phyloP scores from a whole-genome alignment of 2,888 invertebrate species.

The Trachelus troglodyta region DNA sequence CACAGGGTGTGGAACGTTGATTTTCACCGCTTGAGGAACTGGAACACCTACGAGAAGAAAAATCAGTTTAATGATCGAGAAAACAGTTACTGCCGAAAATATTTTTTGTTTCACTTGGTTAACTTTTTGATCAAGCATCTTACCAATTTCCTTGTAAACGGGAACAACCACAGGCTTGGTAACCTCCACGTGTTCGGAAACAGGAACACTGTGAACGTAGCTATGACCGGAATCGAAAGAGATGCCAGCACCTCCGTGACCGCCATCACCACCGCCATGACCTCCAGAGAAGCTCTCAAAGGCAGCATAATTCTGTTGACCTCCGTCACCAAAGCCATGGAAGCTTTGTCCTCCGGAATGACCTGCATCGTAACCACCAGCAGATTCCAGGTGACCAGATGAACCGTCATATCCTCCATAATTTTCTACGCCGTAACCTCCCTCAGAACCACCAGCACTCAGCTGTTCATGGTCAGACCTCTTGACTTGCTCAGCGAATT shows the following conservation, averaged over 20 bases:
- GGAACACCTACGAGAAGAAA: conserved; percentile 65
- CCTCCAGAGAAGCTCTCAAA: conserved; percentile 39
- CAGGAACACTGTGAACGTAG: conserved; percentile 69
- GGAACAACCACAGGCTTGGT: conserved; percentile 77
- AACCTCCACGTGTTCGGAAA: conserved; percentile 76
- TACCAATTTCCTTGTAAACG: conserved; percentile 75
- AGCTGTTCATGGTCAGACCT: conserved; percentile 53
- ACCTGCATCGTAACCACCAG: conserved; percentile 32
- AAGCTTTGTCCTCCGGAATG: conserved; percentile 31
- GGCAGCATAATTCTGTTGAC: conserved; percentile 49
- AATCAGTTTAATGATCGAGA: background rate
- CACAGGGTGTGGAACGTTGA: conserved; percentile 71
- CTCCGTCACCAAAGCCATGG: conserved; percentile 31
- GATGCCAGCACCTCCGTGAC: conserved; percentile 55
- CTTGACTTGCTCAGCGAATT: conserved; percentile 36
- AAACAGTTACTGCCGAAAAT: background rate
- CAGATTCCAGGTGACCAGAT: conserved; percentile 26
- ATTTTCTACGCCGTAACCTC: conserved; percentile 37
- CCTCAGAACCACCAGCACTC: conserved; percentile 52
- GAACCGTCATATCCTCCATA: conserved; percentile 15
- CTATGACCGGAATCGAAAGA: conserved; percentile 52
- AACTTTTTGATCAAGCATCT: conserved; percentile 13
- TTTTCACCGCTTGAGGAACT: conserved; percentile 72
- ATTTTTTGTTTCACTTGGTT: background rate
- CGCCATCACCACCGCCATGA: conserved; percentile 53